Base-by-base conservation (phyloP, 30 jellyfish, hydroid and myxozoan genomes). In the Hydractinia symbiolongicarpus region DNA sequence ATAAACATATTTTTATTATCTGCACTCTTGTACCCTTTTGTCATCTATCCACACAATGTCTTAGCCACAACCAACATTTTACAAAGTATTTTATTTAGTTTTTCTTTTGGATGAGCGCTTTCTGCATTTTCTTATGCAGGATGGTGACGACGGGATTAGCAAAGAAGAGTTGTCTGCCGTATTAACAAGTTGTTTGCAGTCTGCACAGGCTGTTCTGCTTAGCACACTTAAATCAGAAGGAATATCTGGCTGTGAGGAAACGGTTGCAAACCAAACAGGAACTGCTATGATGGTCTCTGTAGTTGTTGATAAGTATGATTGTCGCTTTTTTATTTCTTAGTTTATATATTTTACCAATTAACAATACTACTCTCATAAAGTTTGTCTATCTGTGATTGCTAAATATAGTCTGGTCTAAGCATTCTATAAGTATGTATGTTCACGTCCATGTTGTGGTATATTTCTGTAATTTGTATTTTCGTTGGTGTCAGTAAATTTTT, bases 61-160 rank as follows among this genome's bases (percentile, higher is more conserved):
- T 30, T 30, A 30, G 44, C 44, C 44, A 30, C 44, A 30, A 30
- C 44, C 44, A 30, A 30, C 44, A 30, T 30, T 30, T 30, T 30
- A 30, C 44, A n/a, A n/a, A n/a, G n/a, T n/a, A n/a, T n/a, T n/a
- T n/a, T n/a, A n/a, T n/a, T 30, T 30, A 30, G 44, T 30, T 30
- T 30, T 30, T 30, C 44, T 30, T 2, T 30, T 2, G 44, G 2
- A 30, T 30, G 44, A 30, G 44, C 2, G 44, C 44, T 30, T 30
- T 30, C 44, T 30, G 44, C 44, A 2, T 30, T 30, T 30, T 30
- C 44, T 9, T 50, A 72, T 55, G 17, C 69, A 89, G 96, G 79
- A 89, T 84, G 91, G 86, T 61, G 95, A 85, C 67, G 96, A 84
- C 9, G 96, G 96, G 10, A 82, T 89, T 77, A 84, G 84, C 30